phyloP scores from a whole-genome alignment of 92 coral and sea anemone species.

The Phenganax stokvisi region DNA sequence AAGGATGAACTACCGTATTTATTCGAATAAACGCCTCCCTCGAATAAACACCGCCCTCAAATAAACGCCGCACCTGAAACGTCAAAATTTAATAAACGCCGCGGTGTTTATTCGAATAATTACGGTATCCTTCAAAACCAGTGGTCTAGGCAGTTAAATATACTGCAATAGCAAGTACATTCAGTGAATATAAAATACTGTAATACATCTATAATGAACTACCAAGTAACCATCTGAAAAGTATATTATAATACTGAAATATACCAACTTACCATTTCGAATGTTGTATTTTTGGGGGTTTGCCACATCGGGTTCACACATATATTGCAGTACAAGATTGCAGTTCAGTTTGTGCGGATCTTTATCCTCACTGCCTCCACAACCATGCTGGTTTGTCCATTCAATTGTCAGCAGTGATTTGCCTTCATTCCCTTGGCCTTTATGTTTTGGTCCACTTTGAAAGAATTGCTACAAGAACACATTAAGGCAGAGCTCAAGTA shows the following conservation, averaged over 20 bases:
- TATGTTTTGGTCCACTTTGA: constrained; percentile 32
- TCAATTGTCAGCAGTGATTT: constrained; percentile 78
- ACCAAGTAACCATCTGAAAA: neutral
- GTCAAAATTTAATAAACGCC: no score
- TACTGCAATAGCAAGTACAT: no score
- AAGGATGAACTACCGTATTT: no score
- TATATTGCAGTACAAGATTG: constrained; percentile 76
- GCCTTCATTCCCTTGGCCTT: constrained; percentile 38
- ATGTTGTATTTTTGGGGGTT: constrained; percentile 24
- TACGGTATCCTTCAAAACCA: no score
- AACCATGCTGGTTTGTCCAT: constrained; percentile 99
- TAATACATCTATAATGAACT: no score
- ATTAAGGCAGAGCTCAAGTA: no score
- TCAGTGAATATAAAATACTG: no score
- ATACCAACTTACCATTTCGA: constrained; percentile 17
- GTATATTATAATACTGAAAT: neutral
- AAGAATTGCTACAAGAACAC: constrained; percentile 18
- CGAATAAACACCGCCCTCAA: no score
- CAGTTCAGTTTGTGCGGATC: constrained; percentile 94
- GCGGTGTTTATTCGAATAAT: no score
- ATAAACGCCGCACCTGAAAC: no score
- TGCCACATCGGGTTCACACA: constrained; percentile 61
- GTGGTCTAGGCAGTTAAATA: no score
- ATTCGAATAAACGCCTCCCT: no score
- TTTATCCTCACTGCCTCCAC: constrained; percentile 81